Base-by-base conservation (phyloP, 2,113 vertebrate genomes). In the Corynorhinus townsendii region DNA sequence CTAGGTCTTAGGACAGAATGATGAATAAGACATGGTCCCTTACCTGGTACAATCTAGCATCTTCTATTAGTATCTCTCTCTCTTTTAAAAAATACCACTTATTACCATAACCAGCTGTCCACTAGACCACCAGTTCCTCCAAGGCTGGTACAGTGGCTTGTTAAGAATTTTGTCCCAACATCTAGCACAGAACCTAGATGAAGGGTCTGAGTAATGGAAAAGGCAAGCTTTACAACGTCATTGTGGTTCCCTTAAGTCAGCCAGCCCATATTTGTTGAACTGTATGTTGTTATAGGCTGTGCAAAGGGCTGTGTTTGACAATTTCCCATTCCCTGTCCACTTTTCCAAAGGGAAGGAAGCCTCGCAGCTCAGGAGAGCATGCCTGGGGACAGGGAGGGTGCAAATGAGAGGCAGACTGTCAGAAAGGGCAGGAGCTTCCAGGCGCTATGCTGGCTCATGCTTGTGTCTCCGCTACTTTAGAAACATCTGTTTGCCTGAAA, bases 401-500 rank as follows among this genome's bases (percentile, higher is more conserved):
- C n/a, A 43, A 8, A 16, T 3, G 7, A 75, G 52, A 49, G 19
- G 16, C 66, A 52, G 33, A 14, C 40, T 8, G 71, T 56, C 62
- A 49, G 33, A 38, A 15, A 5, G 5, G 52, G 9, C 4, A 10
- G 19, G 47, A 14, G 26, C 11, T 30, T 75, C 28, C 11, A 33
- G 16, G 24, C 11, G 4, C 38, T 20, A 7, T 2, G n/a, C 10
- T 79, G 47, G 45, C 69, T 93, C 56, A 0, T 2, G n/a, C n/a
- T 24, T 30, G 19, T 14, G 33, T 26, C 19, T 86, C 72, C n/a
- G 7, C 49, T 40, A 62, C 62, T 83, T 93, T 45, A n/a, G 49
- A 75, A 95, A 84, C 56, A 86, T 73, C 82, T 93, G 94, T 97
- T 93, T 97, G 93, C 94, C 96, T 97, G 95, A 93, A 97, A 96